Percentiles rank a stretch among this genome's conserved stretches.
Conservation (phyloP, 2,113 vertebrate species). For the Sylvilagus bachmani region DNA sequence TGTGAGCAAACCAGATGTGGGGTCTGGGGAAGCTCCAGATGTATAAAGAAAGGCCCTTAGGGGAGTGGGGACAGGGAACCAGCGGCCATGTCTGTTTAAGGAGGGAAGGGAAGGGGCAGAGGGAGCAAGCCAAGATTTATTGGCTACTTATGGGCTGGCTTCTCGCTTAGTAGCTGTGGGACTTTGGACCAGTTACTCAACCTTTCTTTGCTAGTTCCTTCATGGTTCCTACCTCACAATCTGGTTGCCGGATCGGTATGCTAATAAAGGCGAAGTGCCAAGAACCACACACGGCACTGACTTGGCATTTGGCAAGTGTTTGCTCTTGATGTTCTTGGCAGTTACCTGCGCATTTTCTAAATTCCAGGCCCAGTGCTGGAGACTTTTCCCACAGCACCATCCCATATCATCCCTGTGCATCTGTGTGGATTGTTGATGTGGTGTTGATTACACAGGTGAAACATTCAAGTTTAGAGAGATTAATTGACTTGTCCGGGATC, state of each 20-base stretch:
- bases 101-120: neutral
- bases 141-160: neutral
- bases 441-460: neutral
- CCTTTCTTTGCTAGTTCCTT: neutral
- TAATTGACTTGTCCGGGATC: neutral
- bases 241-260: neutral
- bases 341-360: neutral
- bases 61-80: neutral
- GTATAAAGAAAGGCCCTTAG: neutral
- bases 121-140: no score
- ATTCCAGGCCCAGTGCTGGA: neutral
- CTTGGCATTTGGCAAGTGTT: neutral
- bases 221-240: neutral
- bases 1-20: neutral
- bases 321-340: neutral
- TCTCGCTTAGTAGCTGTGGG: neutral
- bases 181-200: neutral
- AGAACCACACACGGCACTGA: accelerated
- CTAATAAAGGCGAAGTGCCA: neutral
- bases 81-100: neutral
- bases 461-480: conserved; percentile 1
- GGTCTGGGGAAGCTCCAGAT: neutral
- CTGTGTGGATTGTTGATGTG: neutral
- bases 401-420: neutral
- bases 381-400: neutral